Percentiles rank a stretch among this genome's conserved stretches.
Conservation (phyloP, 2,888 invertebrate species). For the Melanophora roralis region DNA sequence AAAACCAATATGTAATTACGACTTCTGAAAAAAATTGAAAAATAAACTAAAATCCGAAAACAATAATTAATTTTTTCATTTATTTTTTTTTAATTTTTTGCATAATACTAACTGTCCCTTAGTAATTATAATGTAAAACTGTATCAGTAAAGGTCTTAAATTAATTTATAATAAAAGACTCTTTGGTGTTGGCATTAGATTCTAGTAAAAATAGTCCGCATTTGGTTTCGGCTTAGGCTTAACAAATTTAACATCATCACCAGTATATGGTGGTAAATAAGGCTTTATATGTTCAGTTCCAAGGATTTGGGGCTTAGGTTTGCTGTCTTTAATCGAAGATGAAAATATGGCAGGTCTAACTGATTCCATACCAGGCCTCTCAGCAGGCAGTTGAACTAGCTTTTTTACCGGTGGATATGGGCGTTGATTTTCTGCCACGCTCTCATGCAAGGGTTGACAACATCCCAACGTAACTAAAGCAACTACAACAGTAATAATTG, state of each 20-base stretch:
- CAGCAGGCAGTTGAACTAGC: background rate
- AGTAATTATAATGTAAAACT: too few species aligned
- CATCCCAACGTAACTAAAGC: background rate
- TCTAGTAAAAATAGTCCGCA: conserved; percentile 39
- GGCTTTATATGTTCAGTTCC: background rate
- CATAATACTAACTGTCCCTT: too few species aligned
- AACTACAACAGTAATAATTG: background rate
- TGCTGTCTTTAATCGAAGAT: background rate
- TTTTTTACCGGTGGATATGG: conserved; percentile 10
- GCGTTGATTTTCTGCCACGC: background rate
- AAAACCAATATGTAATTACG: too few species aligned
- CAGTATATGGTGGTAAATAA: background rate
- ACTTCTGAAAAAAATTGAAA: too few species aligned
- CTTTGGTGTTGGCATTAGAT: conserved; percentile 42
- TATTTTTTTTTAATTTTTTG: too few species aligned
- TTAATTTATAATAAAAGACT: background rate
- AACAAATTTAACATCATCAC: background rate
- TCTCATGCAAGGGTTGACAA: conserved; percentile 1
- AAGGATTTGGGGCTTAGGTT: background rate
- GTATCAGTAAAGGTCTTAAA: too few species aligned
- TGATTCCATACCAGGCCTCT: background rate
- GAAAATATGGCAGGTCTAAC: background rate
- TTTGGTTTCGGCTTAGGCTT: background rate
- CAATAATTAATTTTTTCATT: too few species aligned
- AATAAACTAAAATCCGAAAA: too few species aligned